Evolutionary conservation across 92 coral and sea anemone genomes (phyloP), one percentile per base, ranked within the genome.

Genomic region (Phenganax stokvisi): DNA sequence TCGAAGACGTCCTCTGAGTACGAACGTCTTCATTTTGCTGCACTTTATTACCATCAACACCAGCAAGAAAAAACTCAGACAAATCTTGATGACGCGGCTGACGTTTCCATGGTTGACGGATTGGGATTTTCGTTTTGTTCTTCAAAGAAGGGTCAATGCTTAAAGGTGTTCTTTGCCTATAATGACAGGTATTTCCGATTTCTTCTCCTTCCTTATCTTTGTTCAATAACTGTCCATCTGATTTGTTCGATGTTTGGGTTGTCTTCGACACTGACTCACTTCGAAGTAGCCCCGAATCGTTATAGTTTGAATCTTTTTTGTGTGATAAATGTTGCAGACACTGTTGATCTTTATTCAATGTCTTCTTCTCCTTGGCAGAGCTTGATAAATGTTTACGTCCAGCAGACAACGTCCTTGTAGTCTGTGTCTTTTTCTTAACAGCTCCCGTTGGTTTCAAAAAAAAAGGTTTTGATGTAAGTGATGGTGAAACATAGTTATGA

Each of bases 81-180:
- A 94, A 79, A 3, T 96, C 98, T 0, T 89, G 88, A 78, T 90
- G 89, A 7, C 85, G 56, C 6, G 90, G 94, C 53, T 87, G 82
- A 6, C 94, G 94, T 68, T 89, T 91, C 98, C 98, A 94, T 53
- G 90, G 90, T 60, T 96, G 93, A 13, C 56, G 67, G 63, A 20
- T 67, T 8, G 72, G 82, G 47, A 61, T 53, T 30, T 47, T 28
- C 12, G 82, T 30, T 64, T 66, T 20, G 37, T 78, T 78, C 5
- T 71, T 25, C 16, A 5, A 37, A 9, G 51, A 27, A 15, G 51
- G 1, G 11, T 29, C 16, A 0, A 3, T 25, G 8, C 51, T 66
- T 3, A 51, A 66, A 10, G 72, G 72, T 13, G 47, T 37, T 66
- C 72, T 66, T 66, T 37, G 72, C 9, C 51, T 27, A 10, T 0